phyloP scores from a whole-genome alignment of 2,797 vertebrate genomes.

The Cheirogaleus major region DNA sequence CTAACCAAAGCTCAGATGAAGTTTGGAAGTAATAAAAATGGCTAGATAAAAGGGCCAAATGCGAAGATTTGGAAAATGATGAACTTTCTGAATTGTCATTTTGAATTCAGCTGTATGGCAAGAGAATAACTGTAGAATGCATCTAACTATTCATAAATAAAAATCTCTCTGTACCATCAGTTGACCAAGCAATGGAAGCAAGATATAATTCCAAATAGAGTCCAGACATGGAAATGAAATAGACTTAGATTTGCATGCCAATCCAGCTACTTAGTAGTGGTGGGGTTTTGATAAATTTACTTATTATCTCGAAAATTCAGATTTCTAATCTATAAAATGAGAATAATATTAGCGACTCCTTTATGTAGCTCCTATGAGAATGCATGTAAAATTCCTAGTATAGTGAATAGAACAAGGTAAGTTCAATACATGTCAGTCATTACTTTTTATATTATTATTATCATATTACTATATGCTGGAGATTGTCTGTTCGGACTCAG shows the following conservation, averaged over 20 bases:
- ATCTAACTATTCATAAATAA: slow-evolving; percentile 19
- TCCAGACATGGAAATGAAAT: neutral
- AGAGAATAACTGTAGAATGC: neutral
- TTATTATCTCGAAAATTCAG: neutral
- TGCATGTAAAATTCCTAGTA: neutral
- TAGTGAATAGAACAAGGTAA: neutral
- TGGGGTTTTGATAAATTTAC: neutral
- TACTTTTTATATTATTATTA: neutral
- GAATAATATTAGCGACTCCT: neutral
- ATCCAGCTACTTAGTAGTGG: neutral
- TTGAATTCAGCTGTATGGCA: neutral
- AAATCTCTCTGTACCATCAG: neutral
- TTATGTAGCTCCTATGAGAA: neutral
- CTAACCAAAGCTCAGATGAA: slow-evolving; percentile 31
- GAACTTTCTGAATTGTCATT: neutral
- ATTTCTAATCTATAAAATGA: neutral
- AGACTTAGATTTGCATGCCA: neutral
- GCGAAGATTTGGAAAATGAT: neutral
- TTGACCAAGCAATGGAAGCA: neutral
- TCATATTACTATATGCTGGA: neutral
- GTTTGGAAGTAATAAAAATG: neutral
- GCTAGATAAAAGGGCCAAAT: neutral
- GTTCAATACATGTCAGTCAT: neutral
- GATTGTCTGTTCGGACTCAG: neutral
- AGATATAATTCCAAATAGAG: neutral